A percentile compares a stretch with the other conserved stretches of the same genome.
phyloP scores from a whole-genome alignment of 2,113 vertebrate species.

The Corythoichthys intestinalis region DNA sequence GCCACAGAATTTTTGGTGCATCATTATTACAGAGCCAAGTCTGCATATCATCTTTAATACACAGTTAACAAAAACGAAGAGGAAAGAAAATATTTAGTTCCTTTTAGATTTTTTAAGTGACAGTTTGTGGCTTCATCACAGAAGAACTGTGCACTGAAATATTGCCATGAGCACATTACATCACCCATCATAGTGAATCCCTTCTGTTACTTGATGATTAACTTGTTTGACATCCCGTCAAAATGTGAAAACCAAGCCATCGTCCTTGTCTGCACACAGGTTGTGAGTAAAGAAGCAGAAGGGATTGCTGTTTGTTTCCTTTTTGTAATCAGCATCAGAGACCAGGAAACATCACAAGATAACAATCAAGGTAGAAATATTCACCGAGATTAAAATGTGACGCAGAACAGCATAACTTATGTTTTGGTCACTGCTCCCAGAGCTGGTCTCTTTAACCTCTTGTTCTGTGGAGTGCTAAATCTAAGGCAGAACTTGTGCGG shows the following conservation, averaged over 20 bases:
- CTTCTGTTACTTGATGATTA: not conserved
- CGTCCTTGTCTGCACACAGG: not conserved
- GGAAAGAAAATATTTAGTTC: not conserved
- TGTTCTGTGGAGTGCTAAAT: not conserved
- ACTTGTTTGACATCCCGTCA: conserved; percentile 2
- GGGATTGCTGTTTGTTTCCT: not conserved
- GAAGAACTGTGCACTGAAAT: not conserved
- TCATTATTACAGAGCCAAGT: not conserved
- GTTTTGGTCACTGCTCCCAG: not conserved
- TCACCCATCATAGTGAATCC: not conserved
- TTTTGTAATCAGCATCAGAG: not conserved
- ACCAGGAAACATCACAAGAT: not conserved
- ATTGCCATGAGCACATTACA: not conserved
- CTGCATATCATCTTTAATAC: not conserved
- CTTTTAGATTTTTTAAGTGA: not conserved
- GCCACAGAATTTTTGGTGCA: too few species aligned
- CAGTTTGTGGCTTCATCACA: not conserved
- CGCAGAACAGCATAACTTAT: not conserved
- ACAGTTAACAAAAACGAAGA: not conserved
- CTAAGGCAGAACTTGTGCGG: not conserved
- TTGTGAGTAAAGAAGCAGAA: conserved; percentile 1
- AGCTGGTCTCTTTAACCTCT: not conserved
- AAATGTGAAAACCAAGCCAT: not conserved
- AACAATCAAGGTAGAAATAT: conserved; percentile 2
- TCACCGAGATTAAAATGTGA: not conserved